phyloP scores from a whole-genome alignment of 2,888 invertebrate genomes.

The Stenoptilia bipunctidactyla region DNA sequence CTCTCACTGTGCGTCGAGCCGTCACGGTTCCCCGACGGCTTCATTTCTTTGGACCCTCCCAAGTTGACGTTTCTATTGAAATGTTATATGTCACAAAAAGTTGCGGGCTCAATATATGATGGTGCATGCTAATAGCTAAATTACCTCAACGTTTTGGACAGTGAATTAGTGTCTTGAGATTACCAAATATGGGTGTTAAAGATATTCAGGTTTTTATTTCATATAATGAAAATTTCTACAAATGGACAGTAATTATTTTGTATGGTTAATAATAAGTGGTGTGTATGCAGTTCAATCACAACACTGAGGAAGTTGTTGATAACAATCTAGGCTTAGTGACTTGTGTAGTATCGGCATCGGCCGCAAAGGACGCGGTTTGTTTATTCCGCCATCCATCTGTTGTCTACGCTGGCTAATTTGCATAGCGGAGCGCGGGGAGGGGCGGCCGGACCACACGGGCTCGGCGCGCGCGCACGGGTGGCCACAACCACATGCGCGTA shows the following conservation, averaged over 20 bases:
- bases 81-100: neutral
- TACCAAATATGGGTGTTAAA: no score
- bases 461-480: constrained; percentile 68
- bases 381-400: constrained; percentile 71
- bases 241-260: no score
- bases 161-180: no score
- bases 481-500: constrained; percentile 64
- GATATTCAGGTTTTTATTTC: no score
- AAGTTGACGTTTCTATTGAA: neutral
- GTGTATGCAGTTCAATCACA: neutral
- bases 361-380: constrained; percentile 62
- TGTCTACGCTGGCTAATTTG: constrained; percentile 70
- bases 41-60: neutral
- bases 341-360: constrained; percentile 19
- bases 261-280: neutral
- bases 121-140: no score
- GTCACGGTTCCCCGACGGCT: neutral
- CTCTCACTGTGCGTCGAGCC: constrained; percentile 40
- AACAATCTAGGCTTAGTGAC: constrained; percentile 6
- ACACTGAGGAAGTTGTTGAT: neutral
- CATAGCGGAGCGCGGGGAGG: constrained; percentile 48
- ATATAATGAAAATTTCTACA: no score
- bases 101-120: neutral
- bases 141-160: neutral
- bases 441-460: constrained; percentile 67